Evolutionary conservation across 1,140 invertebrate genomes (phyloP).

Genomic region (Anagrus nilaparvatae): DNA sequence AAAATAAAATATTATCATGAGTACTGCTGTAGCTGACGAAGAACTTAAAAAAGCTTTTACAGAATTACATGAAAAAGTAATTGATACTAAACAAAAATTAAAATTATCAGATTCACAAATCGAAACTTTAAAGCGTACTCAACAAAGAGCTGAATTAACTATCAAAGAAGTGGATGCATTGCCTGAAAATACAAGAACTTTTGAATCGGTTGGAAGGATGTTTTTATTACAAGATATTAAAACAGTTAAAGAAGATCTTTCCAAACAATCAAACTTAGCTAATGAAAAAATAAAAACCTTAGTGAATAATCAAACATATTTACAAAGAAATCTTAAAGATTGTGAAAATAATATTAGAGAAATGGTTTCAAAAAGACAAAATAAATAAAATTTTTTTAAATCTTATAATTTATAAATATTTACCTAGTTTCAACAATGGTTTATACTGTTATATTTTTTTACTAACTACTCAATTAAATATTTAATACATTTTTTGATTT

Average conservation of each 20-base stretch:
- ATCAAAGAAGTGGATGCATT: constrained; percentile 48
- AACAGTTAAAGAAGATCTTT: constrained; percentile 54
- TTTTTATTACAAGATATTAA: constrained; percentile 63
- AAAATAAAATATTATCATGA: too few relatives aligned
- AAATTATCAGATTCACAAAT: constrained; percentile 72
- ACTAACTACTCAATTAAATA: too few relatives aligned
- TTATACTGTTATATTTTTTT: too few relatives aligned
- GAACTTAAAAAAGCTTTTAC: constrained; percentile 65
- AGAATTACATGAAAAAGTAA: constrained; percentile 74
- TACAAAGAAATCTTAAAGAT: constrained; percentile 71
- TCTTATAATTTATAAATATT: too few relatives aligned
- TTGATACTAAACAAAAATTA: constrained; percentile 69
- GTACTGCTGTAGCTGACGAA: constrained; percentile 39
- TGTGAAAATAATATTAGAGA: constrained; percentile 77
- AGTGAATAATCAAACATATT: constrained; percentile 63
- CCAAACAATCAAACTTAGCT: constrained; percentile 48
- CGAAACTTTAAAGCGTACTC: constrained; percentile 54
- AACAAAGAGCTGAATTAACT: constrained; percentile 63
- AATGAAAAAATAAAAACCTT: constrained; percentile 64
- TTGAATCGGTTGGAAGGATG: constrained; percentile 75
- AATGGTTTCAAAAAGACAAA: constrained; percentile 60
- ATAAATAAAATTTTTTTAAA: too few relatives aligned
- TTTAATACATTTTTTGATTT: too few relatives aligned
- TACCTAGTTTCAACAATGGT: too few relatives aligned
- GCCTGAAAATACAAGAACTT: constrained; percentile 54